Base-by-base conservation (phyloP, 2,888 invertebrate genomes). In the Gastrophysa polygoni region DNA sequence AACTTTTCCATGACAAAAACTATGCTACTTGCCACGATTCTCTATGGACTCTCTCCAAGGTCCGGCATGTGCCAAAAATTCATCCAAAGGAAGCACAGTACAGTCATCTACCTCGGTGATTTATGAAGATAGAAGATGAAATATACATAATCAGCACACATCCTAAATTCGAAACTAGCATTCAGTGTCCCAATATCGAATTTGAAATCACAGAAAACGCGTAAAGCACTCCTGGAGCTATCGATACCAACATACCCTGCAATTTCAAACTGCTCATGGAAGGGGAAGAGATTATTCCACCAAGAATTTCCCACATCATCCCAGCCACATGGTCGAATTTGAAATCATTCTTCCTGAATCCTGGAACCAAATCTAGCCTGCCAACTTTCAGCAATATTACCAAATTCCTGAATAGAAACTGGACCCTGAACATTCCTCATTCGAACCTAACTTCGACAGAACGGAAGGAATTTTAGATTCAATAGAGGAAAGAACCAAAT, bases 21-120 rank as follows among this genome's bases (percentile, higher is more conserved):
- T 68, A 32, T 66, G 68, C 28, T 68, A 55, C 43, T n/a, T 68
- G 10, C 68, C 68, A 20, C 24, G 67, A 34, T 68, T 67, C 28
- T 55, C 59, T 4, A 17, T 65, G 34, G 65, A 65, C 34, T 29
- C 20, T 1, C 11, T 56, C 0, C 57, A 68, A 4, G 61, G 67
- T 1, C 63, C 65, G 7, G 49, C 32, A 8, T 69, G 69, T 44
- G 65, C 67, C 8, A 52, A 55, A 17, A 66, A 57, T 48, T 16
- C 68, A 24, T 66, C 56, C 32, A 43, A 50, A 11, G 69, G 67
- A 3, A 61, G 66, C 16, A 60, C 68, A 2, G 61, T 67, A n/a
- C 7, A n/a, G n/a, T 24, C 24, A 24, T 24, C 7, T 24, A 24
- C 24, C n/a, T n/a, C n/a, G n/a, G n/a, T n/a, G n/a, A n/a, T n/a